Evolutionary conservation across 1,140 invertebrate species (phyloP).

Genomic region (Doryteuthis pealeii): DNA sequence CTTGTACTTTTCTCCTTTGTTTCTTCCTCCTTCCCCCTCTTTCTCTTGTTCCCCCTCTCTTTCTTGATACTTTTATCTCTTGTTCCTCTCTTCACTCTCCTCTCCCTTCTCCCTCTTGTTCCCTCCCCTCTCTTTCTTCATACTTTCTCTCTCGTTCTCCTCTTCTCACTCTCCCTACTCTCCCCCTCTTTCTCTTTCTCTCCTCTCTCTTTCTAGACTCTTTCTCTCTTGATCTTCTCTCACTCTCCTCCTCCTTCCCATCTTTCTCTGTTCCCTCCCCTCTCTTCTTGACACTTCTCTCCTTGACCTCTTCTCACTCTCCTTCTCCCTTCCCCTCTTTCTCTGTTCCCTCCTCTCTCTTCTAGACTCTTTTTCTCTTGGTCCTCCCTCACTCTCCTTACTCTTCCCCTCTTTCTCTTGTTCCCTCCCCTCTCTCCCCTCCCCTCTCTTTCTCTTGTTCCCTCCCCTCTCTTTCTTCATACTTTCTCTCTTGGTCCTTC

Average conservation of each 20-base stretch:
- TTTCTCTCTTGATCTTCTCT: background rate
- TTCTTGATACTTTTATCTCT: no score
- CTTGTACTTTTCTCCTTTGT: no score
- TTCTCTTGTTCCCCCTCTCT: no score
- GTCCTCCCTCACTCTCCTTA: background rate
- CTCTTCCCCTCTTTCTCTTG: background rate
- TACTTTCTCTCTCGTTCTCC: no score
- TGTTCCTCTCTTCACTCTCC: no score
- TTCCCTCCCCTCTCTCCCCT: background rate
- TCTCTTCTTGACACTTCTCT: background rate
- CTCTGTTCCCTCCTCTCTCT: background rate
- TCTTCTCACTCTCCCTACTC: background rate
- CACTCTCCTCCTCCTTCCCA: background rate
- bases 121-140: no score
- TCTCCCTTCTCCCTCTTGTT: no score
- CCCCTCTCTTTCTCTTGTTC: conserved; percentile 6
- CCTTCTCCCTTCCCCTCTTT: background rate
- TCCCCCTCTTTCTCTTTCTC: background rate
- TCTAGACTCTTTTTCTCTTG: background rate
- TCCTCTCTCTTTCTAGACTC: background rate
- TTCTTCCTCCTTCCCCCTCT: no score
- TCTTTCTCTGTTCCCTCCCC: background rate
- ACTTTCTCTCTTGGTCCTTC: background rate
- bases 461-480: background rate
- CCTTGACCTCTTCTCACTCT: background rate